Base-by-base conservation (phyloP, 1,140 invertebrate species). In the Drosophila sp. region DNA sequence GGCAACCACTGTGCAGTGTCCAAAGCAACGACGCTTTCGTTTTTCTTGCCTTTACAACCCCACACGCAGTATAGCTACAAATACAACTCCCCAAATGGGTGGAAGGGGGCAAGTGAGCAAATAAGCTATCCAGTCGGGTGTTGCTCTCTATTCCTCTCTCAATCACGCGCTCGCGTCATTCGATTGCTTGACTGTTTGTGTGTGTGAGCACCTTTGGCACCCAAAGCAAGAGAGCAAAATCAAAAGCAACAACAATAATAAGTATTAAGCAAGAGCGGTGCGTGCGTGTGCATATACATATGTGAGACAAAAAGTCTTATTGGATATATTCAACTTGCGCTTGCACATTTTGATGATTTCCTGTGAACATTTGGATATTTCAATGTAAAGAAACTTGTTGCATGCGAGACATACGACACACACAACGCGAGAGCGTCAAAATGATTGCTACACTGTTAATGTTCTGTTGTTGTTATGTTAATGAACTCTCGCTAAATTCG, bases 311-410 rank as follows among this genome's bases (percentile, higher is more conserved):
- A 61, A 62, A 58, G 41, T 73, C 64, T 73, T 73, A 58, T 71
- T 67, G 64, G 51, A 77, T 79, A 61, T 56, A 65, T 64, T 61
- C 45, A 51, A 76, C 58, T 74, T 71, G 63, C 63, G 73, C 84
- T 72, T 90, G 80, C 83, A 72, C 76, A 70, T 78, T 84, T 86
- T 89, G 80, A 89, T 89, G 83, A 67, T 89, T 89, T 84, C 83
- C 83, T 89, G 83, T 90, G 64, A 89, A 75, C 59, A 63, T 75
- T 89, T 89, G 81, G 83, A 83, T 89, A 84, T 80, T 78, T 80
- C 77, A 77, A 78, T 69, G 77, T 71, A 54, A 75, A 75, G 80
- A 40, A 78, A 89, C 83, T 89, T 89, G 83, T 89, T 89, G 83
- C 83, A 89, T 87, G 83, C 67, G 51, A 79, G 40, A 77, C 18